A percentile compares a stretch with the other conserved stretches of the same genome.
Evolutionary conservation across 2,113 vertebrate species (phyloP).

Genomic region (Oenanthe oenanthe): DNA sequence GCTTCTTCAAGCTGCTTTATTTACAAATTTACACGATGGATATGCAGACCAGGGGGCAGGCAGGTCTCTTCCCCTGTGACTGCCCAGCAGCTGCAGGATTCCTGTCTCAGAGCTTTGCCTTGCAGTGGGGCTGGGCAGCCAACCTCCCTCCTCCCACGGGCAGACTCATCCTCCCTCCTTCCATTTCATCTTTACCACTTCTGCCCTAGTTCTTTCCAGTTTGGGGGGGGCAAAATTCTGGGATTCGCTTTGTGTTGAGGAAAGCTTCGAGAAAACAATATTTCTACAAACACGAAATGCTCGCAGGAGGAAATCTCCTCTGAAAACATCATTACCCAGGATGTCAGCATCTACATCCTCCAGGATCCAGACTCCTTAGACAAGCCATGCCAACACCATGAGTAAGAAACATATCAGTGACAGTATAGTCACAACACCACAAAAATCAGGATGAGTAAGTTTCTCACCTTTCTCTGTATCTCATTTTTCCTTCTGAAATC

Average conservation of each 20-base stretch:
- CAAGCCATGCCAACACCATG: neutral
- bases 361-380: neutral
- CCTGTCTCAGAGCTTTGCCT: neutral
- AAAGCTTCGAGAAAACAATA: neutral
- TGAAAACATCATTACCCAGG: neutral
- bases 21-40: neutral
- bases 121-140: neutral
- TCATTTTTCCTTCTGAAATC: neutral
- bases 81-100: neutral
- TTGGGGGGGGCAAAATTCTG: neutral
- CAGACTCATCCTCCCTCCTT: neutral
- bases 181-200: neutral
- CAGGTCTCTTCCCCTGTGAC: neutral
- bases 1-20: neutral
- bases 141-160: neutral
- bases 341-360: neutral
- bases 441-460: neutral
- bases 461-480: neutral
- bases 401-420: neutral
- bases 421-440: neutral
- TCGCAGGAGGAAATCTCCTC: neutral
- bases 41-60: neutral
- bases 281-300: neutral
- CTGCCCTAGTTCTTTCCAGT: neutral
- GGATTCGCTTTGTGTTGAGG: rapidly evolving